These are phyloP conservation scores for Piprites chloris DNA, from an alignment of 2,113 vertebrate species.

Conservation along the genomic window DNA sequence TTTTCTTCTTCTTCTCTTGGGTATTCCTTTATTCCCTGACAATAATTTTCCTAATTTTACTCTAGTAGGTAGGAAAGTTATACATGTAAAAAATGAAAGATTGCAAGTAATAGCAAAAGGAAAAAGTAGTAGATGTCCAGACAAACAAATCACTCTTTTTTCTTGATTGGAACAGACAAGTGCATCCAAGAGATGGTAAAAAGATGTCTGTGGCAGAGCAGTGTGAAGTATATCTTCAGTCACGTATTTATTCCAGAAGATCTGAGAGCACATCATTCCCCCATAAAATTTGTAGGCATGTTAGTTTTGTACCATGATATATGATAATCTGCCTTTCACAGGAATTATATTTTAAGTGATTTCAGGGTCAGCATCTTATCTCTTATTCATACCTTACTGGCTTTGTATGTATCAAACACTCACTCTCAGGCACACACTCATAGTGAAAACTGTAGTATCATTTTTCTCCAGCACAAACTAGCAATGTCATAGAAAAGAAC, in stretches of 20 bases:
- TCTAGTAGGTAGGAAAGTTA: neutral
- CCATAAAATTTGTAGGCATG: neutral
- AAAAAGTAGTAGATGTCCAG: neutral
- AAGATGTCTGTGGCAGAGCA: neutral
- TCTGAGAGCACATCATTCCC: neutral
- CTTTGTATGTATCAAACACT: neutral
- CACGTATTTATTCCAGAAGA: neutral
- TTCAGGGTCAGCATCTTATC: neutral
- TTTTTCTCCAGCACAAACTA: neutral
- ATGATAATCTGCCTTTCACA: neutral
- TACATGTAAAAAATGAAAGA: neutral
- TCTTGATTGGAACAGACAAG: neutral
- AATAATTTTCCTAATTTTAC: neutral
- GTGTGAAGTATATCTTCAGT: neutral
- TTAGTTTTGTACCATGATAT: neutral
- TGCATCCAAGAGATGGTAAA: neutral
- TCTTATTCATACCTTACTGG: neutral
- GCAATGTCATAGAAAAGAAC: neutral
- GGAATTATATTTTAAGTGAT: neutral
- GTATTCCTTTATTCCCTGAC: neutral
- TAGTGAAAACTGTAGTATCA: neutral
- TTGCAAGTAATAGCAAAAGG: neutral
- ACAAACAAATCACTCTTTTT: neutral
- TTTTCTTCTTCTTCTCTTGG: neutral
- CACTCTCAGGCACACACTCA: neutral